A percentile compares a stretch with the other conserved stretches of the same genome.
These are phyloP conservation scores for Eubucco bourcierii DNA, from an alignment of 2,113 vertebrate genomes.

Conservation along the genomic window DNA sequence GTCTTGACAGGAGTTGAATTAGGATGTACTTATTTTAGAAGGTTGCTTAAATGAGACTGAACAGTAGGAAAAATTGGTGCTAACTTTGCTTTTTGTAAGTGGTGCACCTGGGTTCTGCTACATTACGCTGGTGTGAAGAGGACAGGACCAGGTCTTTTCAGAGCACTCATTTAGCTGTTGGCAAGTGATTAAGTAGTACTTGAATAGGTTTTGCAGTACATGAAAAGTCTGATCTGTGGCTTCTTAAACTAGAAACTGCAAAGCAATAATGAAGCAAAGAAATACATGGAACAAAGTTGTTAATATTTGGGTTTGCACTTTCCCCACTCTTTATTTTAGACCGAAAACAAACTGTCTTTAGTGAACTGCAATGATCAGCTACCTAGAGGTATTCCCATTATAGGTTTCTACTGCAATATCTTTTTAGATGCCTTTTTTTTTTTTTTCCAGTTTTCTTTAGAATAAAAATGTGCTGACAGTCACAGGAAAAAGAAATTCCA, in stretches of 20 bases:
- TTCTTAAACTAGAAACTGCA: slow-evolving; percentile 7
- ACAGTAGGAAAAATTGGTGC: slow-evolving; percentile 21
- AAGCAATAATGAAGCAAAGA: slow-evolving; percentile 1
- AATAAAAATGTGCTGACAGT: slow-evolving; percentile 36
- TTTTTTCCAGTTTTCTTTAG: slow-evolving; percentile 3
- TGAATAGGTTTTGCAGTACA: not conserved
- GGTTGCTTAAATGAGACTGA: slow-evolving; percentile 40
- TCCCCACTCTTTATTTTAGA: not conserved
- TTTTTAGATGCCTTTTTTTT: not conserved
- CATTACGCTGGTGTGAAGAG: slow-evolving; percentile 44
- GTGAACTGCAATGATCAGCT: slow-evolving; percentile 1
- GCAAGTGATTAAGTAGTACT: slow-evolving; percentile 62
- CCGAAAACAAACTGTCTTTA: slow-evolving; percentile 2
- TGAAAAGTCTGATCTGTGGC: slow-evolving; percentile 36
- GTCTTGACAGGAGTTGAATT: slow-evolving; percentile 20
- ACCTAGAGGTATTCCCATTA: not conserved
- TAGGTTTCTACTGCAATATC: not conserved
- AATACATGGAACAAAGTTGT: not conserved
- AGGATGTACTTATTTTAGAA: slow-evolving; percentile 48
- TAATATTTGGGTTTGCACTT: slow-evolving; percentile 15
- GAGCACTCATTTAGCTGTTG: slow-evolving; percentile 30
- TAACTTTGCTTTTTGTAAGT: slow-evolving; percentile 50
- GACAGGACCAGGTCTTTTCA: slow-evolving; percentile 26
- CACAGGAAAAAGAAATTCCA: not conserved
- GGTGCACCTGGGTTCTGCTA: slow-evolving; percentile 54